Evolutionary conservation across 2,888 invertebrate species (phyloP), one percentile per base, ranked within the genome.

Genomic region (Ophion ventricosus): DNA sequence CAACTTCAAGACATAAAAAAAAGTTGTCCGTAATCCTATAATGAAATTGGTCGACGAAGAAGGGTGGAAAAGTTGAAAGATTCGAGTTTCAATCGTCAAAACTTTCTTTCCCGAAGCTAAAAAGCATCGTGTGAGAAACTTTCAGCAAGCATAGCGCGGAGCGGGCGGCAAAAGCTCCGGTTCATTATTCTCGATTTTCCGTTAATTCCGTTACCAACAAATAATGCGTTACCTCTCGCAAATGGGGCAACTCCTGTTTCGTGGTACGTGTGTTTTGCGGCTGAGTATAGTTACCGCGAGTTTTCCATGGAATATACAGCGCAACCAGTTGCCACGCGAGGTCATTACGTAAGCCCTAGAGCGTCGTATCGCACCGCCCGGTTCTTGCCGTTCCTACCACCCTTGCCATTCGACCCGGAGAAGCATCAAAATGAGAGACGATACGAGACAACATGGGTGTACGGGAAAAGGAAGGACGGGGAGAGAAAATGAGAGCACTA

Each of bases 161-260:
- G 11, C 10, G 25, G 17, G 14, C 10, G 17, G 67, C 23, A 49
- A 70, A 26, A 56, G 69, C 64, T 56, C 74, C 23, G 67, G 40
- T 59, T 72, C 76, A 72, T 82, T 77, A 82, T 72, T 82, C 76
- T 59, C 35, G 61, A 73, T 73, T 74, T 67, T 56, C 35, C 67
- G 73, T 73, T 69, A 69, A 63, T 57, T 43, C 29, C 26, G 29
- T 43, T 43, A 79, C 63, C 63, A 70, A 75, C 78, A 54, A 83
- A 83, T 74, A 49, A 43, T 14, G 63, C 63, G 66, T 73, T 77
- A 54, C 73, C 49, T 67, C 64, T 29, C 63, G 23, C 56, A 17
- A 40, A 43, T 20, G 43, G 8, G 2, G 25, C 5, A 75, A 70
- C 64, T 78, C 61, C 56, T 64, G 61, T 69, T 43, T 49, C 79